Percentiles rank a stretch among this genome's conserved stretches.
Conservation (phyloP, 2,888 invertebrate species). For the Thyatira batis region DNA sequence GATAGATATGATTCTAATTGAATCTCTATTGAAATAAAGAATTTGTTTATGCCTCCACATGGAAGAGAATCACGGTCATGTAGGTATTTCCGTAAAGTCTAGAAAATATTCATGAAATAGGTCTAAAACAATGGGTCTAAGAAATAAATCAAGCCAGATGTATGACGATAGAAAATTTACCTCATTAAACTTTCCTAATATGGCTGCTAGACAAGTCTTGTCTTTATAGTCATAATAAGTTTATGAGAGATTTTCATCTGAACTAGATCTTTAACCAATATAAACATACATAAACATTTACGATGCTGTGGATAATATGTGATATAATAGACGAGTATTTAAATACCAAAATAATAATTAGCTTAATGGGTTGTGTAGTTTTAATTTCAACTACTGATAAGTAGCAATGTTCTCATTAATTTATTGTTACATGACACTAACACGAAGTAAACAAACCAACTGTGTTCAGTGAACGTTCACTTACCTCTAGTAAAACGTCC, state of each 20-base stretch:
- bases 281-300: not conserved
- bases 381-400: not conserved
- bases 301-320: not conserved
- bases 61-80: too few relatives aligned
- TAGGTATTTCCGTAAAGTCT: too few relatives aligned
- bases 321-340: not conserved
- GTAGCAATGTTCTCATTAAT: not conserved
- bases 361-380: not conserved
- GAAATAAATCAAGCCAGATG: too few relatives aligned
- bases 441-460: slow-evolving; percentile 6
- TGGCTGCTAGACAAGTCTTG: not conserved
- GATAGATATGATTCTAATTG: too few relatives aligned
- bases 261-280: not conserved
- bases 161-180: too few relatives aligned
- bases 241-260: too few relatives aligned
- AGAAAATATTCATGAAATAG: too few relatives aligned
- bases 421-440: slow-evolving; percentile 2
- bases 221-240: too few relatives aligned
- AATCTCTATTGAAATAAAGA: too few relatives aligned
- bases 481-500: slow-evolving; percentile 82
- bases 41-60: too few relatives aligned
- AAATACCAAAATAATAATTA: not conserved
- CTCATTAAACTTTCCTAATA: too few relatives aligned
- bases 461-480: slow-evolving; percentile 20
- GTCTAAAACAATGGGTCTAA: too few relatives aligned